Evolutionary conservation across 2,797 vertebrate genomes (phyloP).

Genomic region (Masticophis lateralis): DNA sequence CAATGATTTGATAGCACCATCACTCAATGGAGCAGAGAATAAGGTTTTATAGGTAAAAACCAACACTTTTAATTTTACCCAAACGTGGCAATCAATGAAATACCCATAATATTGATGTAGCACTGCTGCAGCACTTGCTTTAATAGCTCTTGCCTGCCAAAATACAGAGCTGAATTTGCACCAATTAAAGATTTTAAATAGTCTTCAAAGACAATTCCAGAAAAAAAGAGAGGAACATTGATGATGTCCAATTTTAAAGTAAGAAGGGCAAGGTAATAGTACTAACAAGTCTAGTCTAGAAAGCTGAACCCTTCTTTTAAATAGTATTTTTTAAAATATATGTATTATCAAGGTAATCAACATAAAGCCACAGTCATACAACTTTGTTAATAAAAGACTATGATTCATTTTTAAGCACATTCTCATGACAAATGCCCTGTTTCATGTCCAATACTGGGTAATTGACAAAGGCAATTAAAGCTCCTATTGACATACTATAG

Average conservation of each 20-base stretch:
- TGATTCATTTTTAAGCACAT: background rate
- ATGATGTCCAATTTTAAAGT: background rate
- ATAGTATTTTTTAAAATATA: background rate
- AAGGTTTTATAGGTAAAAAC: background rate
- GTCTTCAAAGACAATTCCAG: background rate
- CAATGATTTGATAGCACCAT: background rate
- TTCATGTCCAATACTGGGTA: background rate
- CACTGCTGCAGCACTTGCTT: background rate
- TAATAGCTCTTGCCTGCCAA: background rate
- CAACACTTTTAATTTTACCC: background rate
- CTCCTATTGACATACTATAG: background rate
- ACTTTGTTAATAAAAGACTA: background rate
- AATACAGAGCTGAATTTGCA: background rate
- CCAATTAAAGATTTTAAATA: background rate
- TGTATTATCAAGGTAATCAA: background rate
- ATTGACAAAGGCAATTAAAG: background rate
- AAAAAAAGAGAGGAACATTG: background rate
- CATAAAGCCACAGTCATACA: background rate
- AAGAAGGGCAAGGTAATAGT: background rate
- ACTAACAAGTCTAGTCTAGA: background rate
- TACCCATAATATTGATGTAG: background rate
- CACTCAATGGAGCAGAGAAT: background rate
- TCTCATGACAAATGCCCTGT: background rate
- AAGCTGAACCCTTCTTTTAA: background rate
- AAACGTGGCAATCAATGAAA: background rate